Evolutionary conservation across 37 sponge, comb jelly and placozoan genomes (phyloP).

Genomic region (Bolinopsis microptera): DNA sequence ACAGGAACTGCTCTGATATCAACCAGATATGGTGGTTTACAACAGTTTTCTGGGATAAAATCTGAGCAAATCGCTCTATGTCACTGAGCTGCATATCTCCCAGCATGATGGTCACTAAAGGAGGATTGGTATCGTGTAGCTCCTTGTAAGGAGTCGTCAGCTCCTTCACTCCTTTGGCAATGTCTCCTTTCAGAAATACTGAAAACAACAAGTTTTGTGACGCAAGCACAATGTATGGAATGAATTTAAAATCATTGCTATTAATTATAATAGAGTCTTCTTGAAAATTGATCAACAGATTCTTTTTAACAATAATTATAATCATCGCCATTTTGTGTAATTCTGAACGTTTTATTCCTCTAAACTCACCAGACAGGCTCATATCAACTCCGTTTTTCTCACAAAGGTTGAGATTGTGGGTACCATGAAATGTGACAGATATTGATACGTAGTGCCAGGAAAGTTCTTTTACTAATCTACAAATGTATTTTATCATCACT

Average conservation of each 20-base stretch:
- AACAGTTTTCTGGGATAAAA: background rate
- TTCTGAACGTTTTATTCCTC: background rate
- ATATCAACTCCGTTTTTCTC: conserved; percentile 9
- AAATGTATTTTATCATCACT: background rate
- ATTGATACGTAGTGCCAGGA: conserved; percentile 60
- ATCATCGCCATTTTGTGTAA: background rate
- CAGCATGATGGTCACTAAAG: background rate
- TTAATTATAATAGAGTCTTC: background rate
- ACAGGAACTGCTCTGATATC: conserved; percentile 47
- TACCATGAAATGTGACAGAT: background rate
- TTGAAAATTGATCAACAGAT: background rate
- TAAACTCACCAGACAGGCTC: conserved; percentile 31
- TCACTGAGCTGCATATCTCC: background rate
- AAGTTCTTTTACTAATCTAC: background rate
- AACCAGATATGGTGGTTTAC: background rate
- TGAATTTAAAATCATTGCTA: background rate
- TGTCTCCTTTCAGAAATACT: background rate
- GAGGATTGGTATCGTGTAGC: background rate
- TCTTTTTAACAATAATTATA: background rate
- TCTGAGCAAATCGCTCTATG: background rate
- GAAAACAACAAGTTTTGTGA: background rate
- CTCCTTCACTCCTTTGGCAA: background rate
- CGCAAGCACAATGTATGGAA: no score
- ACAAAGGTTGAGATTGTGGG: conserved; percentile 10
- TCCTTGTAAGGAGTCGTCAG: conserved; percentile 23